Base-by-base conservation (phyloP, 2,888 invertebrate species). In the Volucella inanis region DNA sequence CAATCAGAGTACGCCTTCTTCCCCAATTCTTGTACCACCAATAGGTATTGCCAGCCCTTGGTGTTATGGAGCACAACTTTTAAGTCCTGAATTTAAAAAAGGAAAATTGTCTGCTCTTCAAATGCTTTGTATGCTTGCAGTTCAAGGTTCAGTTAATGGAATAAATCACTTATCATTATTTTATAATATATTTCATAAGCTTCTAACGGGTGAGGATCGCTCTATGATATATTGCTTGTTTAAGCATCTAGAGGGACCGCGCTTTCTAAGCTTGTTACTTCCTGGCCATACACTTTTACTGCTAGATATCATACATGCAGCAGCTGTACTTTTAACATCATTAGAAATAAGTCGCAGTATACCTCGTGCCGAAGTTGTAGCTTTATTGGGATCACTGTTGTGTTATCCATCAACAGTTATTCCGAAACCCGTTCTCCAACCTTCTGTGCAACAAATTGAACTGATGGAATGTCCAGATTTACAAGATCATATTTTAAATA, bases 31-130 rank as follows among this genome's bases (percentile, higher is more conserved):
- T 67, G 94, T 96, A 87, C 97, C 97, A 67, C 98, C 98, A 0
- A 93, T 98, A 88, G 96, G 96, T 85, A 94, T 98, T 86, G 96
- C 98, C 89, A 95, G 98, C 55, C 97, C 98, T 15, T 99, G 98
- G 98, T 97, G 98, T 90, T 97, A 98, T 92, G 97, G 98, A 90
- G 97, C 97, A 1, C 93, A 97, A 68, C 94, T 94, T n/a, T 92
- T 98, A 87, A 95, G 96, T 57, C 90, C 93, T 11, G 94, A 94
- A 50, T 97, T 95, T 92, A 96, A 94, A 88, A 93, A 94, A 78
- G 98, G 98, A 70, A 98, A 97, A 92, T 92, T 98, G 78, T 94
- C 95, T 89, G 98, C 98, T 0, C 94, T 97, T 89, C 95, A 97
- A 88, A 92, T 99, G 87, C 94, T 99, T 82, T 98, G 98, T 92